These are phyloP conservation scores for Tupiocoris notatus DNA, from an alignment of 2,888 invertebrate genomes.

Conservation along the genomic window DNA sequence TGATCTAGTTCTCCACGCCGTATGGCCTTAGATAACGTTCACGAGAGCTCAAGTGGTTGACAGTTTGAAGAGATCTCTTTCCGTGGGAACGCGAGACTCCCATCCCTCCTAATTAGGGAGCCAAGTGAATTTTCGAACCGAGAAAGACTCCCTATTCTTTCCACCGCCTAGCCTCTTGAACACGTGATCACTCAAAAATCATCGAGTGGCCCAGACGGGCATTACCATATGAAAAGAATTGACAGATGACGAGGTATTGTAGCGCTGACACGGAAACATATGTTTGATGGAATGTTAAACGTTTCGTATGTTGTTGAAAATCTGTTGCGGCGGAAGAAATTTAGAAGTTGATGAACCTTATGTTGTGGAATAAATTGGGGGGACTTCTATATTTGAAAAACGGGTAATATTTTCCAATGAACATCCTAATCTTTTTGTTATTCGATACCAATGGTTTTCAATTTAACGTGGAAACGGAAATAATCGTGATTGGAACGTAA, in stretches of 20 bases:
- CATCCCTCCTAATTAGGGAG: neutral
- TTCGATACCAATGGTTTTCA: too few species aligned
- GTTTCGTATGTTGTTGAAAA: too few species aligned
- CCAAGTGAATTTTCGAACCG: conserved; percentile 13
- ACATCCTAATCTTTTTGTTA: too few species aligned
- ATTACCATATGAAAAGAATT: conserved; percentile 16
- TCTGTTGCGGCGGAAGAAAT: neutral
- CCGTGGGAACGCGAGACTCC: conserved; percentile 1
- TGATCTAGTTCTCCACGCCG: neutral
- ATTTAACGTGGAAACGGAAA: too few species aligned
- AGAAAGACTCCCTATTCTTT: conserved; percentile 12
- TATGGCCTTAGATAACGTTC: neutral
- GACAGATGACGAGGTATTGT: conserved; percentile 19
- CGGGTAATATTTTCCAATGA: too few species aligned
- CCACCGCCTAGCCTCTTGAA: neutral
- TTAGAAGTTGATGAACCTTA: too few species aligned
- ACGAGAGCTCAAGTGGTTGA: neutral
- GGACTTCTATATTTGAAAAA: too few species aligned
- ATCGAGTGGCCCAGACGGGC: conserved; percentile 26
- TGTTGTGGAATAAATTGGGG: too few species aligned
- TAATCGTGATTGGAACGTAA: too few species aligned
- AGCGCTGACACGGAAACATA: conserved; percentile 16
- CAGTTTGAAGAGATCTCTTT: neutral
- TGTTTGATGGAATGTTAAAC: conserved; percentile 7
- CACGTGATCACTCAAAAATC: conserved; percentile 25